Conservation (phyloP, 2,113 vertebrate genomes). For the Vireo altiloquus region DNA sequence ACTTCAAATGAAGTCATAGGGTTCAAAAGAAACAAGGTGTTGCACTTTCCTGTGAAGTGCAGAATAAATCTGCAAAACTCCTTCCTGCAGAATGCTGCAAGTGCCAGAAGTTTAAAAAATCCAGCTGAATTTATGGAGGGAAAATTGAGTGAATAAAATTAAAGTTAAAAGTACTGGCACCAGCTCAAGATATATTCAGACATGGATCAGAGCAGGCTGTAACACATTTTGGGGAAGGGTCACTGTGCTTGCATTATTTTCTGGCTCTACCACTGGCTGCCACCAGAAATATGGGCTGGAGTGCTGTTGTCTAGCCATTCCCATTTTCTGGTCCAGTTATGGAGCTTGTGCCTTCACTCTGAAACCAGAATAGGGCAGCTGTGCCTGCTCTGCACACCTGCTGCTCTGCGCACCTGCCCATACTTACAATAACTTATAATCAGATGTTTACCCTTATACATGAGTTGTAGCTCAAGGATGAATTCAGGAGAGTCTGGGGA, state of each 20-base stretch:
- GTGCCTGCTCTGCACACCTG: background rate
- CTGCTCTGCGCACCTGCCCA: background rate
- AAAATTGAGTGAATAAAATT: background rate
- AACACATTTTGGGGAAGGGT: background rate
- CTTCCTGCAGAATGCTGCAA: background rate
- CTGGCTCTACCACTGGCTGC: background rate
- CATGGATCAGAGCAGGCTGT: background rate
- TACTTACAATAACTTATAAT: background rate
- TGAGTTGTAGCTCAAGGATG: background rate
- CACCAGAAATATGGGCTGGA: background rate
- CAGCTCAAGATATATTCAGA: background rate
- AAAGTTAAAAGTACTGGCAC: background rate
- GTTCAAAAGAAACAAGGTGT: background rate
- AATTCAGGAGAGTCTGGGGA: background rate
- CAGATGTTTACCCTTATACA: background rate
- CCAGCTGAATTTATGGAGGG: background rate
- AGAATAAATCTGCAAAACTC: background rate
- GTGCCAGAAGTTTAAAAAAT: background rate
- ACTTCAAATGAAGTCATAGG: background rate
- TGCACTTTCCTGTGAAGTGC: background rate
- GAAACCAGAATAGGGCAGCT: background rate
- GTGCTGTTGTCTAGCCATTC: background rate
- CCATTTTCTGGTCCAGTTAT: background rate
- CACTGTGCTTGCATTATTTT: background rate
- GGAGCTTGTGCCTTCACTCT: background rate